These are phyloP conservation scores for Stegastes partitus DNA, from an alignment of 2,113 vertebrate species.

Conservation along the genomic window DNA sequence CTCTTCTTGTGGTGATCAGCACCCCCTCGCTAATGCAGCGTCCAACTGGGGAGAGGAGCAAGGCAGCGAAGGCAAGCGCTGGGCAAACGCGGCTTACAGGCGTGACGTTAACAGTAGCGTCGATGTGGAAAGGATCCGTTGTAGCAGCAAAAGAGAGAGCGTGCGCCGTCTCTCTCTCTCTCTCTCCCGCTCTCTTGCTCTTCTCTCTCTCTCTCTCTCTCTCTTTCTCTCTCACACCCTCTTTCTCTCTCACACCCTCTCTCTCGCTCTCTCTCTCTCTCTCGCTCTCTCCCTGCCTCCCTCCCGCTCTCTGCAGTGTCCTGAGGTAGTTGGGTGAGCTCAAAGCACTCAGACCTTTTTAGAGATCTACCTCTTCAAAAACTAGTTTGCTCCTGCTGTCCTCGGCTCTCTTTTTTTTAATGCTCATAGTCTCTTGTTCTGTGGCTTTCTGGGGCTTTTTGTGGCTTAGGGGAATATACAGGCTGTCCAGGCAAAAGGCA, in stretches of 20 bases:
- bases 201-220: conserved; percentile 23
- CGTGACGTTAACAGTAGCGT: conserved; percentile 82
- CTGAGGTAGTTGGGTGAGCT: conserved; percentile 83
- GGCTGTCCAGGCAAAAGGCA: conserved; percentile 64
- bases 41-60: conserved; percentile 67
- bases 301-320: conserved; percentile 79
- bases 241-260: conserved; percentile 1
- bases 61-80: conserved; percentile 62
- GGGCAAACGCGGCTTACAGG: conserved; percentile 73
- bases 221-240: conserved; percentile 29
- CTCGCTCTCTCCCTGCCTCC: conserved; percentile 25
- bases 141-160: conserved; percentile 80
- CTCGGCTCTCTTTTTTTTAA: conserved; percentile 41
- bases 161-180: conserved; percentile 45
- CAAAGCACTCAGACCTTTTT: conserved; percentile 83
- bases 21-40: conserved; percentile 64
- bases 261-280: conserved; percentile 13
- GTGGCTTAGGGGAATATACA: conserved; percentile 63
- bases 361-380: conserved; percentile 78
- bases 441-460: conserved; percentile 65
- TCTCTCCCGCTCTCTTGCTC: conserved; percentile 30
- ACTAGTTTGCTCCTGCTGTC: conserved; percentile 66
- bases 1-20: conserved; percentile 67
- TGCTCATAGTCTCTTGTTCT: conserved; percentile 60
- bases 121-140: conserved; percentile 83